Evolutionary conservation across 2,888 invertebrate genomes (phyloP).

Genomic region (Agrochola lota): DNA sequence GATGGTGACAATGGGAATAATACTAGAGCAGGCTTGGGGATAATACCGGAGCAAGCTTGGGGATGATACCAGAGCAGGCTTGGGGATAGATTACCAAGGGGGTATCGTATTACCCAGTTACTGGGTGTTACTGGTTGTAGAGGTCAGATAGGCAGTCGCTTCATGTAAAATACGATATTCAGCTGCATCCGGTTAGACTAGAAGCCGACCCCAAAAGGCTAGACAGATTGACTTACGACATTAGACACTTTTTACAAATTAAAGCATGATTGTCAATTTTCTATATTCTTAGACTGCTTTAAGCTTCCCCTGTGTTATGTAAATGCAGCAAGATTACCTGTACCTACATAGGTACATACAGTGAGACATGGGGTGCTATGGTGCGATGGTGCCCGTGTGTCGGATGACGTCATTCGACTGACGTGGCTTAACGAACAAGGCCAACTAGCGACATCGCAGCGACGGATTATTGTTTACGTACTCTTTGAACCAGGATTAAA

Average conservation of each 20-base stretch:
- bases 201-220: too few relatives aligned
- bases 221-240: too few relatives aligned
- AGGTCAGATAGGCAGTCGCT: too few relatives aligned
- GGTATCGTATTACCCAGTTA: too few relatives aligned
- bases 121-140: too few relatives aligned
- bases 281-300: neutral
- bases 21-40: neutral
- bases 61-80: neutral
- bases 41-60: neutral
- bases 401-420: constrained; percentile 42
- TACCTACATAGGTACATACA: neutral
- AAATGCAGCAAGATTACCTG: neutral
- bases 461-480: constrained; percentile 33
- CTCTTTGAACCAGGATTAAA: constrained; percentile 18
- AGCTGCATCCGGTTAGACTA: too few relatives aligned
- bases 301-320: neutral
- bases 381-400: constrained; percentile 16
- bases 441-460: constrained; percentile 37
- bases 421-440: constrained; percentile 39
- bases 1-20: too few relatives aligned
- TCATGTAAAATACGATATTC: too few relatives aligned
- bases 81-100: neutral
- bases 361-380: constrained; percentile 12
- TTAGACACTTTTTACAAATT: neutral
- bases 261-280: neutral